Evolutionary conservation across 2,797 vertebrate species (phyloP).

Genomic region (Melanotaenia parkinsoni): DNA sequence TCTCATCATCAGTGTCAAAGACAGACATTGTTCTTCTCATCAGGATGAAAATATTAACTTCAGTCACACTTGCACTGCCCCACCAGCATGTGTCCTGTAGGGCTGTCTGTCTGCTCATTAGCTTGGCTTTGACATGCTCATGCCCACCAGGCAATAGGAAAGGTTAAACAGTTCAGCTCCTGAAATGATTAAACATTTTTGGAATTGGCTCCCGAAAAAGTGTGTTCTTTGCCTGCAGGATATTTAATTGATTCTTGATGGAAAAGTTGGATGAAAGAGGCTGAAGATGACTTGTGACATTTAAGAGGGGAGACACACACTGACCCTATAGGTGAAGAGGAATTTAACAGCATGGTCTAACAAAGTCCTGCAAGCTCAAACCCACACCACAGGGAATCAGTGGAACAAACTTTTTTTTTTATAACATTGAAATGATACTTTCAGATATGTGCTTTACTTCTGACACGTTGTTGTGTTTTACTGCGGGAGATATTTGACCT

Average conservation of each 20-base stretch:
- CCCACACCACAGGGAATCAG: conserved; percentile 8
- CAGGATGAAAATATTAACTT: conserved; percentile 52
- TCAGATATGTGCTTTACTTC: conserved; percentile 44
- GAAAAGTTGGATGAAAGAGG: conserved; percentile 8
- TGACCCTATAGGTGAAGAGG: conserved; percentile 36
- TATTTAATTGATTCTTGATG: neutral
- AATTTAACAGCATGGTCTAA: conserved; percentile 28
- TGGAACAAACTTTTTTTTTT: neutral
- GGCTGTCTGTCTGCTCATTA: conserved; percentile 35
- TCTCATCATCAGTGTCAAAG: conserved; percentile 55
- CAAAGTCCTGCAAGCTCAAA: neutral
- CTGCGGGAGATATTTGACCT: neutral
- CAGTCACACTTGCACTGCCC: conserved; percentile 11
- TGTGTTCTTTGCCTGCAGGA: neutral
- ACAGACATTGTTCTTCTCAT: conserved; percentile 54
- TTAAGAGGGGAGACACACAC: conserved; percentile 19
- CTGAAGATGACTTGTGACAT: conserved; percentile 14
- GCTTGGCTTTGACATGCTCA: conserved; percentile 32
- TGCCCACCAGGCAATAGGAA: conserved; percentile 16
- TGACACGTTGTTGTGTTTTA: conserved; percentile 39
- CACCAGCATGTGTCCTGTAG: conserved; percentile 31
- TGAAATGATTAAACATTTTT: conserved; percentile 10
- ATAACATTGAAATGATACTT: conserved; percentile 49
- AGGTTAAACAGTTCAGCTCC: conserved; percentile 46
- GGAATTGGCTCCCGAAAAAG: neutral